phyloP scores from a whole-genome alignment of 2,113 vertebrate species.

The Capreolus pygargus region DNA sequence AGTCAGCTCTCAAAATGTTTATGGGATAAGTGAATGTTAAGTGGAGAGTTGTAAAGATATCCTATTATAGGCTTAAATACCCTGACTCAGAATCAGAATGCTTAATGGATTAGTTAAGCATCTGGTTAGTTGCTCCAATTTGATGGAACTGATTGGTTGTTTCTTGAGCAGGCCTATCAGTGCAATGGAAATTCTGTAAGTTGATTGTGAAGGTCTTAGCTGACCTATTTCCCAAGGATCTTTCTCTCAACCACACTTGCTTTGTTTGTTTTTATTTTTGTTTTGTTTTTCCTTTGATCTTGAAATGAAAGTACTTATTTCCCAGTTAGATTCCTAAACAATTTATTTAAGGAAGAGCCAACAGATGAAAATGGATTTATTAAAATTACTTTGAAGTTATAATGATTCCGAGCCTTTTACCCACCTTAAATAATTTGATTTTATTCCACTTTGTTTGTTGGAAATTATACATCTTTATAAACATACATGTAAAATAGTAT shows the following conservation, averaged over 20 bases:
- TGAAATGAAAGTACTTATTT: constrained; percentile 1
- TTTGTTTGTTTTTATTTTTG: not conserved
- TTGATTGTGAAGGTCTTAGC: not conserved
- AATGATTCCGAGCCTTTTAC: not conserved
- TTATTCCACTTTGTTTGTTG: not conserved
- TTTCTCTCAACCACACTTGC: not conserved
- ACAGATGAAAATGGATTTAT: not conserved
- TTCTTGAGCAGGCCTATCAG: not conserved
- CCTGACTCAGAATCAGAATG: not conserved
- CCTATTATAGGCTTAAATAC: not conserved
- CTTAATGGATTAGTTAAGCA: not conserved
- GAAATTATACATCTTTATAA: not conserved
- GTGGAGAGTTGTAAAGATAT: not conserved
- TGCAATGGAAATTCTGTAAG: not conserved
- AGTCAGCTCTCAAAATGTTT: not conserved
- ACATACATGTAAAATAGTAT: not conserved
- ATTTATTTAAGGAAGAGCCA: not conserved
- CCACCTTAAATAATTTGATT: not conserved
- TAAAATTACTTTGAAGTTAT: constrained; percentile 6
- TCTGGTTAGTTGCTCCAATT: not conserved
- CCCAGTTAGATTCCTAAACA: not conserved
- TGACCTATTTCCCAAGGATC: not conserved
- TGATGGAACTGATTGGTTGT: not conserved
- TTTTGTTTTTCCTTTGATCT: not conserved
- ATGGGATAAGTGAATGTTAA: not conserved